Conservation (phyloP, 2,797 vertebrate genomes). For the Threskiornis aethiopicus region DNA sequence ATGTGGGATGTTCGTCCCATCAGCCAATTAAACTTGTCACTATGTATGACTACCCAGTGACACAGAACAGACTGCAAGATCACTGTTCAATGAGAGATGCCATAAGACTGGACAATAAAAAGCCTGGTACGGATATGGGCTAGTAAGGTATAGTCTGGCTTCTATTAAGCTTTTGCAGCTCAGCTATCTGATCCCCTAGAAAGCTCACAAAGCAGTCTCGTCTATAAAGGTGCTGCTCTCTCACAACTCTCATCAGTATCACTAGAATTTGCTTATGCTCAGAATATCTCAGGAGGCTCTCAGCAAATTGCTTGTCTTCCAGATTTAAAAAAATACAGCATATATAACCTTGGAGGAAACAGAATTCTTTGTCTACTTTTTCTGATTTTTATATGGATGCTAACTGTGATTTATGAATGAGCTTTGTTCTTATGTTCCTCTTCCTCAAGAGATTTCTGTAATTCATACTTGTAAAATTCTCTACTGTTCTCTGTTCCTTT, state of each 20-base stretch:
- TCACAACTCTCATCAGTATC: neutral
- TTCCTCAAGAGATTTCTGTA: conserved; percentile 1
- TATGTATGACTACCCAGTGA: neutral
- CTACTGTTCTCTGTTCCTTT: neutral
- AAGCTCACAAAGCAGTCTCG: neutral
- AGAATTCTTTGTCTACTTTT: neutral
- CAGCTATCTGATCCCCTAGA: neutral
- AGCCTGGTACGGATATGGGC: neutral
- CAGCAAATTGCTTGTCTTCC: neutral
- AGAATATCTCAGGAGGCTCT: neutral
- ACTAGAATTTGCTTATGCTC: neutral
- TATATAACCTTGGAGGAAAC: neutral
- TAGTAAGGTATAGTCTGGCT: neutral
- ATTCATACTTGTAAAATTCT: neutral
- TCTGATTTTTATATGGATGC: neutral
- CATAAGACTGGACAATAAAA: neutral
- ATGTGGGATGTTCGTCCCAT: neutral
- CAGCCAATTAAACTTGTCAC: neutral
- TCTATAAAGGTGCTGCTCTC: neutral
- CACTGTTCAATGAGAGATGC: neutral
- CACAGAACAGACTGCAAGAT: neutral
- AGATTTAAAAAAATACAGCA: neutral
- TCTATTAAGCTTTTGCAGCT: neutral
- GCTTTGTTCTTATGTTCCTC: neutral
- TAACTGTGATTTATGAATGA: neutral